Evolutionary conservation across 53 echinoderm and acorn worm genomes (phyloP).

Genomic region (Antedon mediterranea): DNA sequence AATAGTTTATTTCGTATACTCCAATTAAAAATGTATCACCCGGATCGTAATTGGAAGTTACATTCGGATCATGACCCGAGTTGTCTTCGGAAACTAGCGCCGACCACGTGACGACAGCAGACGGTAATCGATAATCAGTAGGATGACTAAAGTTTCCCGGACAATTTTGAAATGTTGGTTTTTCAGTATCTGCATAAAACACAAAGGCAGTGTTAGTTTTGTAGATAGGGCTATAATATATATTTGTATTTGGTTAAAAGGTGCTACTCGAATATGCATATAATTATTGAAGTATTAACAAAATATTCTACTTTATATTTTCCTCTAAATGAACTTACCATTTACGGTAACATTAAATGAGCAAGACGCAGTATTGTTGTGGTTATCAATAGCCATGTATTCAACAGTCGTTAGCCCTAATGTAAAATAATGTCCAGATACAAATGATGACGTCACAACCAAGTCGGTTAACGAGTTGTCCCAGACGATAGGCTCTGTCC

Average conservation of each 20-base stretch:
- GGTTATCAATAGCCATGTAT: conserved; percentile 10
- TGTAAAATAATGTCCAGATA: conserved; percentile 2
- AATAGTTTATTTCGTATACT: background rate
- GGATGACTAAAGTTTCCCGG: background rate
- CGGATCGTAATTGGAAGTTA: background rate
- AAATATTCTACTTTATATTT: no score
- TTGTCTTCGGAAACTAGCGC: background rate
- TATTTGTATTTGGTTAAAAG: no score
- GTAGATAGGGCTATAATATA: no score
- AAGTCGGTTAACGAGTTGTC: background rate
- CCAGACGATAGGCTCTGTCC: background rate
- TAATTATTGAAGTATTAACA: no score
- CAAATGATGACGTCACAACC: background rate
- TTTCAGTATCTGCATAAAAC: background rate
- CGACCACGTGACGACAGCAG: background rate
- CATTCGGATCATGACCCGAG: background rate
- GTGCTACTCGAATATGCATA: no score
- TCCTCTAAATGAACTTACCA: no score
- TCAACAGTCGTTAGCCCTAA: conserved; percentile 1
- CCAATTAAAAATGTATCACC: background rate
- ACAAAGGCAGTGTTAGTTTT: no score
- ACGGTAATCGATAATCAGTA: background rate
- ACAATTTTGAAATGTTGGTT: background rate
- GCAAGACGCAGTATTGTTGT: conserved; percentile 10
- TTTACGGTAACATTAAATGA: conserved; percentile 14